phyloP scores from a whole-genome alignment of 2,113 vertebrate species.

The Deroptyus accipitrinus region DNA sequence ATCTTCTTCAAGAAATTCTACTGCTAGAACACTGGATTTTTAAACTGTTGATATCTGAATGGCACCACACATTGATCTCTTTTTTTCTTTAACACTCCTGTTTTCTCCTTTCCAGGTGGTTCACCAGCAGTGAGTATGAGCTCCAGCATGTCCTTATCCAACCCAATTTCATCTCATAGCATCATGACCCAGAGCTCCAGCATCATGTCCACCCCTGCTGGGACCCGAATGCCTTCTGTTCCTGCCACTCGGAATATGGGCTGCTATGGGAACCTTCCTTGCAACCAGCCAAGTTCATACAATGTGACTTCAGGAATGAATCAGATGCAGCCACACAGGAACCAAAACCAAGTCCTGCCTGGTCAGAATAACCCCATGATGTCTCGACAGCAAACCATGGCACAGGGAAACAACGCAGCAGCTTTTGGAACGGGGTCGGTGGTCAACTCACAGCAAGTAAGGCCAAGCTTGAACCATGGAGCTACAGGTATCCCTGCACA shows the following conservation, averaged over 20 bases:
- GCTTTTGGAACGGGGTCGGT: conserved; percentile 78
- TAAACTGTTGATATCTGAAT: not conserved
- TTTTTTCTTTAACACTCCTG: not conserved
- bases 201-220: conserved; percentile 78
- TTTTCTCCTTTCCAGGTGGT: conserved; percentile 65
- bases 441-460: conserved; percentile 76
- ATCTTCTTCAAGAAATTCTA: not conserved
- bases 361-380: conserved; percentile 80
- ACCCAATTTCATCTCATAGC: conserved; percentile 80
- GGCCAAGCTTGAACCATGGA: conserved; percentile 69
- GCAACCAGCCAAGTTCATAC: conserved; percentile 74
- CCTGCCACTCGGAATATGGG: conserved; percentile 73
- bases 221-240: conserved; percentile 78
- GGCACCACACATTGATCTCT: not conserved
- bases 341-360: conserved; percentile 77
- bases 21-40: not conserved
- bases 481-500: conserved; percentile 64
- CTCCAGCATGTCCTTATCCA: conserved; percentile 78
- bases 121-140: conserved; percentile 76
- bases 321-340: conserved; percentile 83
- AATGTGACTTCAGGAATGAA: conserved; percentile 68
- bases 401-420: conserved; percentile 46
- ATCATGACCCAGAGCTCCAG: conserved; percentile 79
- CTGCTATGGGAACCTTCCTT: conserved; percentile 79
- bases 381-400: conserved; percentile 71